Percentiles rank a stretch among this genome's conserved stretches.
Conservation (phyloP, 2,888 invertebrate genomes). For the Synanthedon formicaeformis region DNA sequence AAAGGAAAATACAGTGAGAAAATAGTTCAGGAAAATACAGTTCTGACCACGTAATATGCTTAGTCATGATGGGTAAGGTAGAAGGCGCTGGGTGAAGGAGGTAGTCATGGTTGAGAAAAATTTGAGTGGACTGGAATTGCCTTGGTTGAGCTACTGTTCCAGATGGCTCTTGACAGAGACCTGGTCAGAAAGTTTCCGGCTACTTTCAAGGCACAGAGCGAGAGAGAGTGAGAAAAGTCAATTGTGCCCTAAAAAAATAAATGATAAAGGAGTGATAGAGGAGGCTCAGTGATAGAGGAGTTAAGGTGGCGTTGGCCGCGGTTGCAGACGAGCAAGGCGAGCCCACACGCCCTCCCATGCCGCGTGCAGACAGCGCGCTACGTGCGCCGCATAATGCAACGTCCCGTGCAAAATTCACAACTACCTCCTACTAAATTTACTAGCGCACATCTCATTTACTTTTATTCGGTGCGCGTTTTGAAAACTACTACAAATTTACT, state of each 20-base stretch:
- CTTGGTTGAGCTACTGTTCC: no score
- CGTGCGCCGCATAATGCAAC: slow-evolving; percentile 66
- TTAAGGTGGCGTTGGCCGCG: slow-evolving; percentile 24
- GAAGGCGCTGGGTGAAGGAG: no score
- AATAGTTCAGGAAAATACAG: slow-evolving; percentile 9
- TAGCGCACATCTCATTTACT: slow-evolving; percentile 62
- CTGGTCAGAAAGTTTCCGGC: no score
- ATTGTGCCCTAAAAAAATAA: slow-evolving; percentile 21
- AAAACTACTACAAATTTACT: slow-evolving; percentile 32
- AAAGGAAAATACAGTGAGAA: slow-evolving; percentile 6
- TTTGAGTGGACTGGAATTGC: no score
- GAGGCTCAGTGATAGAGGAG: slow-evolving; percentile 49
- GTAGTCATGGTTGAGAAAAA: no score
- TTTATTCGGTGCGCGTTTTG: slow-evolving; percentile 39
- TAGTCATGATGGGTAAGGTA: no score
- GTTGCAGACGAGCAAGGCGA: slow-evolving; percentile 26
- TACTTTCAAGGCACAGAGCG: no score
- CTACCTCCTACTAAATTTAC: slow-evolving; percentile 60
- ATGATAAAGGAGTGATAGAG: slow-evolving; percentile 34
- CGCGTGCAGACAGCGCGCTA: slow-evolving; percentile 54
- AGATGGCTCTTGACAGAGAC: slow-evolving; percentile 1
- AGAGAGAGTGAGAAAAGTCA: slow-evolving; percentile 18
- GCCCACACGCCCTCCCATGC: slow-evolving; percentile 24
- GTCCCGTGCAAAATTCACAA: slow-evolving; percentile 64
- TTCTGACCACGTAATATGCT: background rate